These are phyloP conservation scores for Calliopum simillimum DNA, from an alignment of 2,888 invertebrate species.

Conservation along the genomic window DNA sequence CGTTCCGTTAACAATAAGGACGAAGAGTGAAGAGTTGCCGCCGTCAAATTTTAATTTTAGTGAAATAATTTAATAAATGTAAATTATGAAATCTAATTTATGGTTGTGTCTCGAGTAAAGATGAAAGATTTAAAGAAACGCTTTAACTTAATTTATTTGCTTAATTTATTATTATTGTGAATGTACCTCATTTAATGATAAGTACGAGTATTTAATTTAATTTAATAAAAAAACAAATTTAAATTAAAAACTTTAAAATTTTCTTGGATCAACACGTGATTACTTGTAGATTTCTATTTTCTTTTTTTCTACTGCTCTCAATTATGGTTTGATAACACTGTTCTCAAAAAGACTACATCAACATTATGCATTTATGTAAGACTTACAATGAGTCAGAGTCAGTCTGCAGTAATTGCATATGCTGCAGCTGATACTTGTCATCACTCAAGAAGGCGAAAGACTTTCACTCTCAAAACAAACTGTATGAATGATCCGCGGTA, in stretches of 20 bases:
- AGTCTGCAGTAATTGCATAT: no score
- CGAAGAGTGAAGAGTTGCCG: constrained; percentile 38
- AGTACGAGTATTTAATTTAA: constrained; percentile 28
- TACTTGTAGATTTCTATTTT: no score
- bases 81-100: constrained; percentile 49
- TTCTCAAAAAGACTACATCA: no score
- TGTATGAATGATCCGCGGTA: no score
- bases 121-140: not conserved
- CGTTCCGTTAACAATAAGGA: constrained; percentile 61
- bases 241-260: not conserved
- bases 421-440: no score
- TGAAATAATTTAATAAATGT: constrained; percentile 40
- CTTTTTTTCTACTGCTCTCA: no score
- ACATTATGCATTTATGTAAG: no score
- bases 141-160: constrained; percentile 1
- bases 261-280: no score
- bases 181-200: constrained; percentile 31
- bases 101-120: constrained; percentile 30
- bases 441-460: no score
- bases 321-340: no score
- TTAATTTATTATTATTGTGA: constrained; percentile 31
- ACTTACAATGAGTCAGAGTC: no score
- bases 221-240: constrained; percentile 25
- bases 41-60: not conserved
- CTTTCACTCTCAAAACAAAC: no score